These are phyloP conservation scores for Phaethon lepturus DNA, from an alignment of 2,113 vertebrate species.

Conservation along the genomic window DNA sequence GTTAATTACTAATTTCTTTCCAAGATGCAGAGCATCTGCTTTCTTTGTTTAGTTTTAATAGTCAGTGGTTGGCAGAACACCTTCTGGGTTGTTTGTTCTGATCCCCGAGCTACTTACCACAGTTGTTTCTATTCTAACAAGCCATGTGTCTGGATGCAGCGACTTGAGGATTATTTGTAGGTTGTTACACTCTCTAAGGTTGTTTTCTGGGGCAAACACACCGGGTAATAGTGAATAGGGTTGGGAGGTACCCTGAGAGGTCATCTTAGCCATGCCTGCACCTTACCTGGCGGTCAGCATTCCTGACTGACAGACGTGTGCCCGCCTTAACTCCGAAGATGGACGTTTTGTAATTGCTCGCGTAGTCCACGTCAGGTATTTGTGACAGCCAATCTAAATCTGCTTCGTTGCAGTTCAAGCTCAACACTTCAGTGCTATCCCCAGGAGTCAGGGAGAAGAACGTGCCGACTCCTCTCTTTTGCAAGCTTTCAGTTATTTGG, in stretches of 20 bases:
- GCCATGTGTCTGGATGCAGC: neutral
- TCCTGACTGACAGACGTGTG: neutral
- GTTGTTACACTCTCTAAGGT: neutral
- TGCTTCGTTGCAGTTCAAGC: neutral
- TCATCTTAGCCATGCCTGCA: neutral
- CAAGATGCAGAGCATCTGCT: neutral
- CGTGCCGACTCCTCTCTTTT: neutral
- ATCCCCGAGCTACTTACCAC: neutral
- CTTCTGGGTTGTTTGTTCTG: slow-evolving; percentile 1
- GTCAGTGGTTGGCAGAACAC: neutral
- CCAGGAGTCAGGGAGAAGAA: neutral
- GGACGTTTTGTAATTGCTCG: neutral
- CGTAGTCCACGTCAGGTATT: neutral
- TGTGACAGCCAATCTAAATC: neutral
- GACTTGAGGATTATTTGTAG: neutral
- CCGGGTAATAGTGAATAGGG: neutral
- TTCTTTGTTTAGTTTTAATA: neutral
- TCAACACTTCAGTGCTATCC: neutral
- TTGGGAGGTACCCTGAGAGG: neutral
- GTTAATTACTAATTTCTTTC: slow-evolving; percentile 19
- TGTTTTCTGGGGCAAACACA: neutral
- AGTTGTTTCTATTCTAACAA: neutral
- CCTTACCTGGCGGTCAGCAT: neutral
- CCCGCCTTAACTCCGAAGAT: neutral
- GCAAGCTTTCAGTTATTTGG: neutral